These are phyloP conservation scores for Tachystola acroxantha DNA, from an alignment of 2,888 invertebrate species.

Conservation along the genomic window DNA sequence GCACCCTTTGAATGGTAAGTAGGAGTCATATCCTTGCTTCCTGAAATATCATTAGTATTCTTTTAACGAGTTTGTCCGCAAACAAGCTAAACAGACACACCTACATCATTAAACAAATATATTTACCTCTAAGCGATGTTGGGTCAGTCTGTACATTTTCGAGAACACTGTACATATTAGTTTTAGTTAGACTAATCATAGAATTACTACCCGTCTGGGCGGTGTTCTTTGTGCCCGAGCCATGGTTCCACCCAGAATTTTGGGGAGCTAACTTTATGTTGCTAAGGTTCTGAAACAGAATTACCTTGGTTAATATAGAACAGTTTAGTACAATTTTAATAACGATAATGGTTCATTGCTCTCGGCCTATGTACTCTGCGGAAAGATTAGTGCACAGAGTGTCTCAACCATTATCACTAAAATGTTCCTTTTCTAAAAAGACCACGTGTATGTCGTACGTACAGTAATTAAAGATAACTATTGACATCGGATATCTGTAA, in stretches of 20 bases:
- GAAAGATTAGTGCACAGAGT: neutral
- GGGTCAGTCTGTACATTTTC: conserved; percentile 57
- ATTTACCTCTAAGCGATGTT: conserved; percentile 47
- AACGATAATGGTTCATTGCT: too few relatives aligned
- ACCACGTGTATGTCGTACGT: too few relatives aligned
- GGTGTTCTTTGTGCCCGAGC: conserved; percentile 58
- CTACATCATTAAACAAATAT: conserved; percentile 32
- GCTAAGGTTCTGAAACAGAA: conserved; percentile 44
- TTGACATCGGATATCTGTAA: too few relatives aligned
- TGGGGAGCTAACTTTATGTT: conserved; percentile 61
- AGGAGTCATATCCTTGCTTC: conserved; percentile 51
- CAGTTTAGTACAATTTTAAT: too few relatives aligned
- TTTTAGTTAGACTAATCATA: conserved; percentile 53
- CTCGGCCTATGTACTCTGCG: too few relatives aligned
- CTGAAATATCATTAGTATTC: conserved; percentile 28
- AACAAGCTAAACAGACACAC: too few relatives aligned
- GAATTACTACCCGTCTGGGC: conserved; percentile 47
- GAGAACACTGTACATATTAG: conserved; percentile 52
- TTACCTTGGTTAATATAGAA: neutral
- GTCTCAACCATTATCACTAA: too few relatives aligned
- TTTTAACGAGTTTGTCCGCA: neutral
- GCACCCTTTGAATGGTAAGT: conserved; percentile 65
- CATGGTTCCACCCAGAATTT: conserved; percentile 57
- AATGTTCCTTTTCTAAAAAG: too few relatives aligned
- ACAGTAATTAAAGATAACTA: too few relatives aligned